Percentiles rank a stretch among this genome's conserved stretches.
These are phyloP conservation scores for Plebejus melissa DNA, from an alignment of 2,888 invertebrate genomes.

Conservation along the genomic window DNA sequence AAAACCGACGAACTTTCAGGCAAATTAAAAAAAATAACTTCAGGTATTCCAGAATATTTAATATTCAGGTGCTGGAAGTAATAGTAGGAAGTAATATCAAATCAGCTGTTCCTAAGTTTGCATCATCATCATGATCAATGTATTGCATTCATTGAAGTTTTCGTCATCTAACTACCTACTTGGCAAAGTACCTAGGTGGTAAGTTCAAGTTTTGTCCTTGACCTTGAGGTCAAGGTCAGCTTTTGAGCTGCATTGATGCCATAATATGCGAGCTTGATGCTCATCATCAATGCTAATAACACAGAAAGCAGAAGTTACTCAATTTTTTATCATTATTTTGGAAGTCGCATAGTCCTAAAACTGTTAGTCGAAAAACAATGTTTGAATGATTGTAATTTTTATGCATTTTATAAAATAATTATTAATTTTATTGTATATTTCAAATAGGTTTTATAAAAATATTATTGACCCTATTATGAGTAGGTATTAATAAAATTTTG, in stretches of 20 bases:
- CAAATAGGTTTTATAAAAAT: too few relatives aligned
- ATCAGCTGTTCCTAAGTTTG: not conserved
- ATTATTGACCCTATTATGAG: not conserved
- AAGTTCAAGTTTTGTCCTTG: conserved; percentile 15
- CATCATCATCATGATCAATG: not conserved
- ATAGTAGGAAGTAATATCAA: not conserved
- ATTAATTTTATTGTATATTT: too few relatives aligned
- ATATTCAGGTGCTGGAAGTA: not conserved
- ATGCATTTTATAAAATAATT: too few relatives aligned
- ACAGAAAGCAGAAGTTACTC: not conserved
- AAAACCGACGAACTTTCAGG: too few relatives aligned
- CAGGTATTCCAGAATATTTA: not conserved
- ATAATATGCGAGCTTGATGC: not conserved
- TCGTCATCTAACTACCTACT: not conserved
- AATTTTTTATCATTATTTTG: not conserved
- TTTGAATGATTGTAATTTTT: too few relatives aligned
- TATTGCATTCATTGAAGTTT: not conserved
- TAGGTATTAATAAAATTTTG: not conserved
- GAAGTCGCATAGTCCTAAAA: not conserved
- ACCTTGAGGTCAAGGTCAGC: conserved; percentile 15
- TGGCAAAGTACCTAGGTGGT: conserved; percentile 7
- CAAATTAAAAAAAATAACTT: too few relatives aligned
- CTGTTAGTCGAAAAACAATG: not conserved
- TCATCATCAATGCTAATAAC: not conserved
- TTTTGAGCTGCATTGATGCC: not conserved